Conservation (phyloP, 1,140 invertebrate species). For the Drosophila simulans region DNA sequence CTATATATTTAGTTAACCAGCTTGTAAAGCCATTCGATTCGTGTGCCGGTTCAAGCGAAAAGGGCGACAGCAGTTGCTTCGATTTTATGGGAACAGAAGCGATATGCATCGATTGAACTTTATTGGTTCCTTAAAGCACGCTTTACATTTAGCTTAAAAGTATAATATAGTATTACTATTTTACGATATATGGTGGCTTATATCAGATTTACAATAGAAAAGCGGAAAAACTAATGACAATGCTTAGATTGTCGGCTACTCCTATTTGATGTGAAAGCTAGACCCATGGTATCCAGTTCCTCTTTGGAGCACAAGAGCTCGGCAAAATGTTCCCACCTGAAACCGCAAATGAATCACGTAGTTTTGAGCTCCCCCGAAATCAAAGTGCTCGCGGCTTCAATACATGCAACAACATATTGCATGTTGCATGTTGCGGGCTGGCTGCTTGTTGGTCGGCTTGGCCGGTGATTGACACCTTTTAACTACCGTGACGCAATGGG, state of each 20-base stretch:
- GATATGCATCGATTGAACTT: background rate
- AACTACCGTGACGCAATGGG: constrained; percentile 67
- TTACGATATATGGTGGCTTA: too few species aligned
- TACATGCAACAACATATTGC: constrained; percentile 15
- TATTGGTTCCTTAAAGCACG: background rate
- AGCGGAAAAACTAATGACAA: background rate
- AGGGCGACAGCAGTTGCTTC: constrained; percentile 23
- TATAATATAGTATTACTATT: too few species aligned
- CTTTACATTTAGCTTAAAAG: too few species aligned
- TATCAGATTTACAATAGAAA: too few species aligned
- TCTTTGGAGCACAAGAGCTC: background rate
- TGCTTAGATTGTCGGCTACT: background rate
- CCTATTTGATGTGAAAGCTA: background rate
- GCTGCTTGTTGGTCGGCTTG: constrained; percentile 5
- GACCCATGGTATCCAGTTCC: background rate
- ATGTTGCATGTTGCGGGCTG: constrained; percentile 7
- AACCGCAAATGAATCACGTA: constrained; percentile 13
- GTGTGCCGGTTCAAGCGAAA: constrained; percentile 21
- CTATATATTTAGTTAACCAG: constrained; percentile 15
- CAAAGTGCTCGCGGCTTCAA: background rate
- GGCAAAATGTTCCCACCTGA: background rate
- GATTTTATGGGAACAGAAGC: constrained; percentile 27
- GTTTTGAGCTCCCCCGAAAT: constrained; percentile 1
- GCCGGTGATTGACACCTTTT: constrained; percentile 70
- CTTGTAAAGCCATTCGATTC: constrained; percentile 17